These are phyloP conservation scores for Cerastis leucographa DNA, from an alignment of 2,888 invertebrate species.

Conservation along the genomic window DNA sequence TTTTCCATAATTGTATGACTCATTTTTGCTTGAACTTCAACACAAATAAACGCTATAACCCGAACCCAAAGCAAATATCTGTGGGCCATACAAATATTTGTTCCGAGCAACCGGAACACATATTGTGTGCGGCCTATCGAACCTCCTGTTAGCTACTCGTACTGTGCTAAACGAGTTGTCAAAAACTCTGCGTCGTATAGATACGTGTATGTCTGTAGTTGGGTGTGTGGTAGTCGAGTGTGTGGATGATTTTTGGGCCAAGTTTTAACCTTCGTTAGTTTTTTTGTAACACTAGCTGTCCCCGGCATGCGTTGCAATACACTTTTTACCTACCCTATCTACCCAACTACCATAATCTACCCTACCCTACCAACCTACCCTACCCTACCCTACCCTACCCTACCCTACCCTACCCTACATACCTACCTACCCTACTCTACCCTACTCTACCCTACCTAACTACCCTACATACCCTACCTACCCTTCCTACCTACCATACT, in stretches of 20 bases:
- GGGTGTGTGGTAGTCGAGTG: not conserved
- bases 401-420: too few relatives aligned
- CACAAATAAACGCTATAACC: conserved; percentile 6
- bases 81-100: conserved; percentile 19
- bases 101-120: conserved; percentile 36
- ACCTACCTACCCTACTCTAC: too few relatives aligned
- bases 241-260: not conserved
- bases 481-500: too few relatives aligned
- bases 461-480: too few relatives aligned
- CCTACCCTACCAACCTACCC: too few relatives aligned
- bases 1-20: not conserved
- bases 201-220: not conserved
- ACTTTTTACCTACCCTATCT: too few relatives aligned
- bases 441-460: too few relatives aligned
- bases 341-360: too few relatives aligned
- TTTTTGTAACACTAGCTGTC: too few relatives aligned
- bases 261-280: not conserved
- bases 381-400: too few relatives aligned
- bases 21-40: not conserved
- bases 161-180: conserved; percentile 33
- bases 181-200: conserved; percentile 1
- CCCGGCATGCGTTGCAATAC: too few relatives aligned
- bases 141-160: conserved; percentile 21
- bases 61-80: conserved; percentile 21
- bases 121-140: conserved; percentile 28